A percentile compares a stretch with the other conserved stretches of the same genome.
Conservation (phyloP, 2,888 invertebrate species). For the Icerya purchasi region DNA sequence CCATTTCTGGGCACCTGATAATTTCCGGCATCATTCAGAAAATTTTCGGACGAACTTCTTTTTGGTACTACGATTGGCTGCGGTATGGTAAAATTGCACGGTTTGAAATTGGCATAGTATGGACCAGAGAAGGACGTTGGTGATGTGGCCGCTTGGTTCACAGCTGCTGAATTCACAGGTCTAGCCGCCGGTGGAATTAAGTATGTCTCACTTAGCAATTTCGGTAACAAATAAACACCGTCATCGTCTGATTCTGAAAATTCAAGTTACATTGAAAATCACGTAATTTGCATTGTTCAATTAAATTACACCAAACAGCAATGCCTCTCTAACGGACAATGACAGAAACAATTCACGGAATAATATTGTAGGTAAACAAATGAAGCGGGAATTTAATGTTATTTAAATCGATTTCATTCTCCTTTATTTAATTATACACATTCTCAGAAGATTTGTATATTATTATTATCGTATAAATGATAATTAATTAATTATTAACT, state of each 20-base stretch:
- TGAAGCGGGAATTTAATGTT: too few relatives aligned
- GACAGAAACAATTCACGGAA: too few relatives aligned
- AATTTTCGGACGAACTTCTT: neutral
- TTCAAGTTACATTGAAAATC: neutral
- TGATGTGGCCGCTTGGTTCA: neutral
- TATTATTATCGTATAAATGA: too few relatives aligned
- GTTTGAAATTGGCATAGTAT: conserved; percentile 19
- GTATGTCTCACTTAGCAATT: conserved; percentile 29
- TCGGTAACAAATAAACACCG: conserved; percentile 25
- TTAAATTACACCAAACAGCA: too few relatives aligned
- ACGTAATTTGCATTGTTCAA: too few relatives aligned
- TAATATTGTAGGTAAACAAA: too few relatives aligned
- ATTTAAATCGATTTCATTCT: too few relatives aligned
- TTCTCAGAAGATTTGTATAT: too few relatives aligned
- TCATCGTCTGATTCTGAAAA: neutral
- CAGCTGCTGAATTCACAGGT: conserved; percentile 21
- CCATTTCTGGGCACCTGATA: conserved; percentile 21
- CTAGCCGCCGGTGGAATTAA: conserved; percentile 30
- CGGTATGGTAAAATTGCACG: conserved; percentile 19
- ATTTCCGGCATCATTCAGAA: conserved; percentile 12
- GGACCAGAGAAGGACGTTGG: conserved; percentile 8
- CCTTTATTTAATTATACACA: too few relatives aligned
- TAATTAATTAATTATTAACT: too few relatives aligned
- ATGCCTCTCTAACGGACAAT: too few relatives aligned
- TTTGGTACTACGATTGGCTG: conserved; percentile 18